phyloP scores from a whole-genome alignment of 2,797 vertebrate genomes.

The Sphaeramia orbicularis region DNA sequence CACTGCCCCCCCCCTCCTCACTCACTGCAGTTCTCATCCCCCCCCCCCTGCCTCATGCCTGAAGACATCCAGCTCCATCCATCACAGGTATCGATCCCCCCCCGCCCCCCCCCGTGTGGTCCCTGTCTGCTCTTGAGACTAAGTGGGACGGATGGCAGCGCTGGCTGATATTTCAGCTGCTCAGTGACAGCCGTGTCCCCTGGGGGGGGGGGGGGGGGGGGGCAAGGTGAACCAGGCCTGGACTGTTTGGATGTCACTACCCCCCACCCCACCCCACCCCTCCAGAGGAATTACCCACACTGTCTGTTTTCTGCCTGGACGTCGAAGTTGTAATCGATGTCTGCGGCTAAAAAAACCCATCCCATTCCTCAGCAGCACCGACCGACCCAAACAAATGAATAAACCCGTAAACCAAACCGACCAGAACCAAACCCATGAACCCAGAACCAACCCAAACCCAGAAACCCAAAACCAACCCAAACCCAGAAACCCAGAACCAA shows the following conservation, averaged over 20 bases:
- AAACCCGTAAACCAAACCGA: too few relatives aligned
- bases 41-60: conserved; percentile 13
- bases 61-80: conserved; percentile 75
- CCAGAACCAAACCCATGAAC: too few relatives aligned
- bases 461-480: too few relatives aligned
- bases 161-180: conserved; percentile 74
- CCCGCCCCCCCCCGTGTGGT: conserved; percentile 63
- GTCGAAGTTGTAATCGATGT: too few relatives aligned
- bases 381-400: too few relatives aligned
- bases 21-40: too few relatives aligned
- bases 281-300: conserved; percentile 48
- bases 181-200: conserved; percentile 62
- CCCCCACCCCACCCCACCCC: too few relatives aligned
- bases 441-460: too few relatives aligned
- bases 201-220: too few relatives aligned
- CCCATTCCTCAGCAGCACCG: conserved; percentile 19
- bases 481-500: too few relatives aligned
- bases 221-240: conserved; percentile 66
- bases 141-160: conserved; percentile 75
- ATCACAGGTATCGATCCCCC: conserved; percentile 79
- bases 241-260: conserved; percentile 41
- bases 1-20: conserved; percentile 68
- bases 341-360: conserved; percentile 14
- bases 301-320: too few relatives aligned
- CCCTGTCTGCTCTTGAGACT: conserved; percentile 73